phyloP scores from a whole-genome alignment of 64 coral and sea anemone species.

The Actinia tenebrosa region DNA sequence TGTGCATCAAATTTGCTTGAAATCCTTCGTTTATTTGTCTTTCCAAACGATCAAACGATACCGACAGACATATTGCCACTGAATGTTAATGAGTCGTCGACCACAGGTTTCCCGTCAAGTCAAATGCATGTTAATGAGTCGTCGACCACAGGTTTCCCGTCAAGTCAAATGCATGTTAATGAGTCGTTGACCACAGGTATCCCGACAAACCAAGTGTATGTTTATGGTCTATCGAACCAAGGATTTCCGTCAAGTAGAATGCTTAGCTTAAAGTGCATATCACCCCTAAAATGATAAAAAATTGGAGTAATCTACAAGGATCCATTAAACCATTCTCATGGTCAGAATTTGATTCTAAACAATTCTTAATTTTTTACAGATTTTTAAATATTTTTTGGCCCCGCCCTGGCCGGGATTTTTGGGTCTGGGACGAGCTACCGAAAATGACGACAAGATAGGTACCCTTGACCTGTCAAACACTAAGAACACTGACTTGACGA shows the following conservation, averaged over 20 bases:
- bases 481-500: too few species aligned
- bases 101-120: not conserved
- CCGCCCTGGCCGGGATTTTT: too few species aligned
- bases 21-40: not conserved
- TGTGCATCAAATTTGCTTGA: not conserved
- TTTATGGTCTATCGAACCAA: not conserved
- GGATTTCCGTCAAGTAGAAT: not conserved
- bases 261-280: not conserved
- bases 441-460: too few species aligned
- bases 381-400: too few species aligned
- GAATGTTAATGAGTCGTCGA: not conserved
- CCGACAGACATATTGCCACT: not conserved
- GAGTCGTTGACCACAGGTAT: not conserved
- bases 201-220: not conserved
- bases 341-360: too few species aligned
- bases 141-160: not conserved
- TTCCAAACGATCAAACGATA: not conserved
- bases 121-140: not conserved
- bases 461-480: too few species aligned
- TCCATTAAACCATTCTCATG: too few species aligned
- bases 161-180: not conserved
- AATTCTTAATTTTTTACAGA: too few species aligned
- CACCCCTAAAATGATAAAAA: too few species aligned
- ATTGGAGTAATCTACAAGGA: too few species aligned
- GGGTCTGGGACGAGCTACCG: too few species aligned